Conservation (phyloP, 2,113 vertebrate species). For the Chloropsis hardwickii region DNA sequence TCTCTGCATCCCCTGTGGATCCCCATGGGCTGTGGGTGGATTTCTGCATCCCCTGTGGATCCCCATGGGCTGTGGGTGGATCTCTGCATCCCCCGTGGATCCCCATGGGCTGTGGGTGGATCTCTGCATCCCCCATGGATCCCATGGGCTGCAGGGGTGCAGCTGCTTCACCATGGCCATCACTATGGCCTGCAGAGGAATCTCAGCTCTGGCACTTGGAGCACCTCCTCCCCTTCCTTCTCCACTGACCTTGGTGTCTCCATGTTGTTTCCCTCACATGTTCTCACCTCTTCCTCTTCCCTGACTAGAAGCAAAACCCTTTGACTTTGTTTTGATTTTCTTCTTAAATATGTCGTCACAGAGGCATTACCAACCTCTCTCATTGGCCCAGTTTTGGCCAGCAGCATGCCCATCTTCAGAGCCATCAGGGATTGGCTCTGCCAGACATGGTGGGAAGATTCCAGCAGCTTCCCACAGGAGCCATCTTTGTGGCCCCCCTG, state of each 20-base stretch:
- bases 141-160: not conserved
- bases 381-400: not conserved
- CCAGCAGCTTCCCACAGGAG: not conserved
- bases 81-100: not conserved
- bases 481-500: not conserved
- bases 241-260: not conserved
- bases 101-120: not conserved
- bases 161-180: not conserved
- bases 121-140: not conserved
- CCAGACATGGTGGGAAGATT: not conserved
- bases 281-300: not conserved
- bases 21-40: not conserved
- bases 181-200: not conserved
- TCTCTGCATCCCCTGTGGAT: not conserved
- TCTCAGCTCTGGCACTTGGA: rapidly evolving
- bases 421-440: not conserved
- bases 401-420: not conserved
- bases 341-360: not conserved
- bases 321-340: not conserved
- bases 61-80: not conserved
- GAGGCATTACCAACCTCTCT: rapidly evolving
- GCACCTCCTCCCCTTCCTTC: not conserved
- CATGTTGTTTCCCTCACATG: not conserved
- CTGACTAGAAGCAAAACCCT: rapidly evolving
- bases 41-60: not conserved